These are phyloP conservation scores for Vulpes vulpes DNA, from an alignment of 2,113 vertebrate genomes.

Conservation along the genomic window DNA sequence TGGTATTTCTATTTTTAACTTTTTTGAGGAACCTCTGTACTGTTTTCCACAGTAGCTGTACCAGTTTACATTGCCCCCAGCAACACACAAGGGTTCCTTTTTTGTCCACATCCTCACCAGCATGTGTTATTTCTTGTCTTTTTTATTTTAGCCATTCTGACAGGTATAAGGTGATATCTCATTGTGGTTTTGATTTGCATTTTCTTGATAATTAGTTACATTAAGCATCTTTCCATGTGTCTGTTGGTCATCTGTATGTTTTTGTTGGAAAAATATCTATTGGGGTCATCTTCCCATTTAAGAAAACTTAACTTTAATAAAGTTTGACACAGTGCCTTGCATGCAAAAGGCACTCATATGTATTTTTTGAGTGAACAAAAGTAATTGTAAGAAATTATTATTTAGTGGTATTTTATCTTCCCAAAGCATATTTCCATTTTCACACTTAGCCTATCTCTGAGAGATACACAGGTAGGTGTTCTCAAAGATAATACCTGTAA, in stretches of 20 bases:
- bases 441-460: not conserved
- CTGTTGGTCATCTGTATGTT: not conserved
- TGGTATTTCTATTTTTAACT: not conserved
- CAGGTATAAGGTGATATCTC: not conserved
- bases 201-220: not conserved
- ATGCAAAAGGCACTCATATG: not conserved
- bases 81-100: not conserved
- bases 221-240: not conserved
- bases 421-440: conserved; percentile 8
- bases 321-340: not conserved
- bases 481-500: not conserved
- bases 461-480: not conserved
- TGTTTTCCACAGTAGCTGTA: not conserved
- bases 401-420: not conserved
- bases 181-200: not conserved
- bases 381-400: not conserved
- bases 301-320: conserved; percentile 25
- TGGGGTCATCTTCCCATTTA: not conserved
- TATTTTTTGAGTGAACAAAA: not conserved
- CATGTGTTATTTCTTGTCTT: not conserved
- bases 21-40: not conserved
- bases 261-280: not conserved
- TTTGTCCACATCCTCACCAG: not conserved
- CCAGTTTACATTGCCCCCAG: not conserved
- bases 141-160: not conserved